Conservation (phyloP, 1,140 invertebrate genomes). For the Caenorhabditis elegans region DNA sequence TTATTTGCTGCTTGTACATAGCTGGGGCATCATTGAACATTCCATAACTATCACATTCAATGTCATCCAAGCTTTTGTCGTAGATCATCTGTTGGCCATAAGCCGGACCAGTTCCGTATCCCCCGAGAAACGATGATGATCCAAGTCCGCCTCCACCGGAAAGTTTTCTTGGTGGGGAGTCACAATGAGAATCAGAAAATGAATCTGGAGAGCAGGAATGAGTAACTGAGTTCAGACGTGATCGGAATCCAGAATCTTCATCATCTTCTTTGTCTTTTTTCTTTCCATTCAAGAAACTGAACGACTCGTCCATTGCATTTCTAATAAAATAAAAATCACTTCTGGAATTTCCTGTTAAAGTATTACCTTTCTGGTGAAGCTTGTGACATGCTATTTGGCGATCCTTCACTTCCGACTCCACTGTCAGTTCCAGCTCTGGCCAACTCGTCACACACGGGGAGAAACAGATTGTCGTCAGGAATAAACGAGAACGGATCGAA, state of each 20-base stretch:
- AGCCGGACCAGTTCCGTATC: background rate
- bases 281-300: conserved; percentile 21
- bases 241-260: conserved; percentile 48
- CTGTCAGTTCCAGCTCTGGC: conserved; percentile 15
- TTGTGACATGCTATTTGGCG: conserved; percentile 6
- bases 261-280: conserved; percentile 49
- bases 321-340: background rate
- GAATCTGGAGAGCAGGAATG: conserved; percentile 26
- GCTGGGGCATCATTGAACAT: background rate
- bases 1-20: background rate
- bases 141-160: background rate
- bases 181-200: conserved; percentile 12
- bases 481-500: conserved; percentile 45
- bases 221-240: conserved; percentile 42
- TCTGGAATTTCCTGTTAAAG: background rate
- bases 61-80: background rate
- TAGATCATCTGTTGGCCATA: conserved; percentile 6
- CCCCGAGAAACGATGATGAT: background rate
- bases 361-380: conserved; percentile 23
- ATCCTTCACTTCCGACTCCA: conserved; percentile 35
- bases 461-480: conserved; percentile 16
- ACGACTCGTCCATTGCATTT: background rate
- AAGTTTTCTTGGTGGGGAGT: background rate
- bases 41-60: background rate
- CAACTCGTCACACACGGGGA: background rate